Evolutionary conservation across 2,113 vertebrate genomes (phyloP), one percentile per base, ranked within the genome.

Genomic region (Notiomystis cincta): DNA sequence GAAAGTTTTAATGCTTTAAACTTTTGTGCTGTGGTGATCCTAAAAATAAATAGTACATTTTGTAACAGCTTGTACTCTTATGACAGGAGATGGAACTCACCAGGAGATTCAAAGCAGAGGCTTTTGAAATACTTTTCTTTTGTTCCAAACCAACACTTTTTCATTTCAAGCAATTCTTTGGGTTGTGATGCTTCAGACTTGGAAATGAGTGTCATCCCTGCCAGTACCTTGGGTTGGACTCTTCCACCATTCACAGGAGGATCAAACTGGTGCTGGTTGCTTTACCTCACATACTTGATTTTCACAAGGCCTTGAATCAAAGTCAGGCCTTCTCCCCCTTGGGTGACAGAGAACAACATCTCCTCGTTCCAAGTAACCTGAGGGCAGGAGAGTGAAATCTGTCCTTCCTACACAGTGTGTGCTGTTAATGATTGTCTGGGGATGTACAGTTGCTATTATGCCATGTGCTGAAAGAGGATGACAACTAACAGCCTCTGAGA

Each of bases 31-130:
- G 31, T 66, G 45, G 78, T 27, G 66, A 71, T 67, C 78, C 73
- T 85, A 92, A 95, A 95, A 87, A 87, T 66, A 93, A 81, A 70
- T 25, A 86, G 66, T 66, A 95, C 60, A 45, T 71, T 67, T 24
- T 82, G 23, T 82, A 88, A 82, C 75, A 92, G 79, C 51, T 56
- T 87, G 51, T 62, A 79, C 44, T 71, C 42, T 82, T 65, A 58
- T 24, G 57, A 79, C 38, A 81, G 42, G 76, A 82, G 79, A 85
- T 21, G 44, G 24, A 90, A 81, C 35, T 90, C 56, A 58, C 51
- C 47, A 66, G 44, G 44, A 92, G 48, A 64, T 33, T 76, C 33
- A 50, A 57, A 71, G 47, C 28, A 88, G 42, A 65, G 7, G 19
- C 1, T 51, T 50, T 42, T 75, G 24, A 81, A 89, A 94, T 53